Conservation (phyloP, 2,888 invertebrate genomes). For the Clistopyga incitator region DNA sequence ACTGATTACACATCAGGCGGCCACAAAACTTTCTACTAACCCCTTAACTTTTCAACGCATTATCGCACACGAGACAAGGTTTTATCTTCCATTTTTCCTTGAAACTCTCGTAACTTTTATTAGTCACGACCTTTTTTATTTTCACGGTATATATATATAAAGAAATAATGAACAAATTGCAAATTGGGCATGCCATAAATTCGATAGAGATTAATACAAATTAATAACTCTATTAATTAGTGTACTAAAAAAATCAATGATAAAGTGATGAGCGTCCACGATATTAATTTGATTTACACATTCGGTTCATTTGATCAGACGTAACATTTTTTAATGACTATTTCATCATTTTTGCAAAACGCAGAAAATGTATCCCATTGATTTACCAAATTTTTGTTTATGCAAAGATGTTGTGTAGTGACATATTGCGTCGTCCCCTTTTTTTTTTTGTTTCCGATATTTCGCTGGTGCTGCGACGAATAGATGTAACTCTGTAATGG, state of each 20-base stretch:
- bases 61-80: conserved; percentile 22
- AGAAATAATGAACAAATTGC: neutral
- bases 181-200: neutral
- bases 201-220: too few species aligned
- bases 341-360: too few species aligned
- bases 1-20: conserved; percentile 60
- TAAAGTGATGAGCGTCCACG: neutral
- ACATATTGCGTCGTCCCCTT: too few species aligned
- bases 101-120: neutral
- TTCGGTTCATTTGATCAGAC: too few species aligned
- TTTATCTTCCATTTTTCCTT: conserved; percentile 19
- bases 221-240: neutral
- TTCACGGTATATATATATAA: neutral
- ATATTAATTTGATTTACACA: too few species aligned
- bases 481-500: neutral
- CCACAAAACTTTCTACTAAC: conserved; percentile 49
- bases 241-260: neutral
- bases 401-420: too few species aligned
- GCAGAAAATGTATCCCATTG: too few species aligned
- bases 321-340: too few species aligned
- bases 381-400: too few species aligned
- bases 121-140: neutral
- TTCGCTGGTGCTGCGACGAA: neutral
- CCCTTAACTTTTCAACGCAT: conserved; percentile 55
- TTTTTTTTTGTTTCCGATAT: too few species aligned